Evolutionary conservation across 2,888 invertebrate species (phyloP), one percentile per base, ranked within the genome.

Genomic region (Drosophila engyochracea): DNA sequence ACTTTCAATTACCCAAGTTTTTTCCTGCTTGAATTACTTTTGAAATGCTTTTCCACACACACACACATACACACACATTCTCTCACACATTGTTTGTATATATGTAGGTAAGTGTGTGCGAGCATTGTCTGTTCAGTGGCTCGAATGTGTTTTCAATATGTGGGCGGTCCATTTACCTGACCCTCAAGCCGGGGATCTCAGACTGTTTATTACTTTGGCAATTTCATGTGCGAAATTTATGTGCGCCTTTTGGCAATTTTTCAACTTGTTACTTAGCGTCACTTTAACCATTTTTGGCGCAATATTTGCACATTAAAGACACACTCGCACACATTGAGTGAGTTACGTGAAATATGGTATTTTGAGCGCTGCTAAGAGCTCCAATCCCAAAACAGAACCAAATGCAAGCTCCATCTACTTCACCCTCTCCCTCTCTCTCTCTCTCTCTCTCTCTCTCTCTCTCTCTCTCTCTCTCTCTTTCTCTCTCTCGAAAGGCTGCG

Each of bases 1-100:
- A 87, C 90, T 87, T 87, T 87, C 87, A 87, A 90, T 88, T 90
- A 87, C 90, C 81, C 77, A 90, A 86, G 83, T 90, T 87, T 85
- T 89, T 90, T 82, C 79, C 63, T 80, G 90, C 90, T 87, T 85
- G 88, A 87, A 89, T 85, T 86, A 89, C 85, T 86, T 89, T 81
- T 74, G 89, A 81, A 89, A 84, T 84, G 81, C 87, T 82, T 76
- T 55, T 51, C n/a, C 47, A 41, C 49, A 49, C 54, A 55, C 57
- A 63, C n/a, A 47, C 49, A 49, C 53, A 55, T 54, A 61, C n/a
- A 44, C 58, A 55, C 35, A 60, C 28, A 62, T 28, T 6, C n/a
- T 14, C 30, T 22, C 55, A 25, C 22, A 57, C 33, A 60, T 51
- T 69, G 30, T 67, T 49, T 39, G 41, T 54, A 28, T 59, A 22